Base-by-base conservation (phyloP, 1,140 invertebrate genomes). In the Heliconius hermathena region DNA sequence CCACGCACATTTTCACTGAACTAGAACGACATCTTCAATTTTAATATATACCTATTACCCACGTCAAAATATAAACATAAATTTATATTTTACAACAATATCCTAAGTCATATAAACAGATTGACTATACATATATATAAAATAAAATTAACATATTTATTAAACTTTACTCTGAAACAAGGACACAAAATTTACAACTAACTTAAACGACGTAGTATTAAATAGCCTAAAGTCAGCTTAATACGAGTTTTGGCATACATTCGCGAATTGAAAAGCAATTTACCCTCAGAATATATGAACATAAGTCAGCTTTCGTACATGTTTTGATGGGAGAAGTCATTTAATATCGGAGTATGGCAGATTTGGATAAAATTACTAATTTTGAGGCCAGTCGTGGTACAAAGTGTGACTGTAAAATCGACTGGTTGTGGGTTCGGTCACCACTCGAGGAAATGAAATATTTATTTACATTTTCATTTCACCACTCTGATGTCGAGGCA, bases 201-300 rank as follows among this genome's bases (percentile, higher is more conserved):
- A 66, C 22, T 66, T 66, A 29, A 11, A 13, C 60, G 22, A 66
- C 11, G n/a, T n/a, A 26, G 36, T 76, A 76, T 70, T 76, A 76
- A 76, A 74, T 60, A 70, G 74, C 74, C 26, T 49, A 76, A 76
- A 71, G 22, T 49, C 22, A 11, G 60, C 60, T 66, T 66, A 66
- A 26, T 66, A 66, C 4, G 22, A 49, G 29, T 70, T 60, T 70
- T 76, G 60, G 74, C 74, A 76, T 46, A 22, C 60, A 29, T 66
- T 38, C 54, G 22, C 16, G 74, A 29, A 76, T 76, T 76, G 74
- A 76, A 76, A 76, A 76, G 60, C 74, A 70, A 76, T 76, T 76
- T 76, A 76, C 66, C 22, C 26, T 66, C 60, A 66, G 26, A 66
- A 78, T 72, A 84, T 85, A 80, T 85, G 80, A 73, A 79, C 60